Evolutionary conservation across 2,888 invertebrate species (phyloP).

Genomic region (Laothoe populi): DNA sequence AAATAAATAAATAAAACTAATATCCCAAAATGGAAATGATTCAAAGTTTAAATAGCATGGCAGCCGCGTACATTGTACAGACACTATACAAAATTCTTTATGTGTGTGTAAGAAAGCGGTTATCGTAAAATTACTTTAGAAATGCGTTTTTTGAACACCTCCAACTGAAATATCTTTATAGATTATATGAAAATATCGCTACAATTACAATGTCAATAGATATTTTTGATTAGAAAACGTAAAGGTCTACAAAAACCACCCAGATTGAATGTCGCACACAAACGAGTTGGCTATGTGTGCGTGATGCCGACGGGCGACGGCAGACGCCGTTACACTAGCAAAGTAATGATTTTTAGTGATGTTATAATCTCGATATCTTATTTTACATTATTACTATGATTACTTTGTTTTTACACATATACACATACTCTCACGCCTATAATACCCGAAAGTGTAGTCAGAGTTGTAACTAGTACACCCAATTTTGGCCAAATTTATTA

Average conservation of each 20-base stretch:
- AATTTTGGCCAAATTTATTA: too few relatives aligned
- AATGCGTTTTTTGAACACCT: background rate
- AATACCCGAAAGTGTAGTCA: too few relatives aligned
- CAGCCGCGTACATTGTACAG: conserved; percentile 6
- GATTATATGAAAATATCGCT: background rate
- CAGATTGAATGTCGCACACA: conserved; percentile 45
- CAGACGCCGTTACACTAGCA: conserved; percentile 33
- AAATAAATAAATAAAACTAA: too few relatives aligned
- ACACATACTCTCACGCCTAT: too few relatives aligned
- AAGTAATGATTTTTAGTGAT: conserved; percentile 57
- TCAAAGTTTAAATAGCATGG: conserved; percentile 18
- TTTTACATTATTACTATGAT: conserved; percentile 6
- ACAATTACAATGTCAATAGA: background rate
- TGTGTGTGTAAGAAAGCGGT: conserved; percentile 26
- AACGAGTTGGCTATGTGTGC: conserved; percentile 37
- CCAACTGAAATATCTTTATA: background rate
- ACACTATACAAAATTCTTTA: background rate
- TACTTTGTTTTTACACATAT: too few relatives aligned
- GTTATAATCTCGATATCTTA: conserved; percentile 30
- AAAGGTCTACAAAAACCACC: conserved; percentile 36
- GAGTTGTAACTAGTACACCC: too few relatives aligned
- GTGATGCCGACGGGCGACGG: conserved; percentile 39
- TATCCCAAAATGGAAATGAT: conserved; percentile 7
- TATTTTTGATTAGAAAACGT: background rate
- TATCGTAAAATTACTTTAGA: background rate